Conservation (phyloP, 2,113 vertebrate species). For the Sprattus sprattus region DNA sequence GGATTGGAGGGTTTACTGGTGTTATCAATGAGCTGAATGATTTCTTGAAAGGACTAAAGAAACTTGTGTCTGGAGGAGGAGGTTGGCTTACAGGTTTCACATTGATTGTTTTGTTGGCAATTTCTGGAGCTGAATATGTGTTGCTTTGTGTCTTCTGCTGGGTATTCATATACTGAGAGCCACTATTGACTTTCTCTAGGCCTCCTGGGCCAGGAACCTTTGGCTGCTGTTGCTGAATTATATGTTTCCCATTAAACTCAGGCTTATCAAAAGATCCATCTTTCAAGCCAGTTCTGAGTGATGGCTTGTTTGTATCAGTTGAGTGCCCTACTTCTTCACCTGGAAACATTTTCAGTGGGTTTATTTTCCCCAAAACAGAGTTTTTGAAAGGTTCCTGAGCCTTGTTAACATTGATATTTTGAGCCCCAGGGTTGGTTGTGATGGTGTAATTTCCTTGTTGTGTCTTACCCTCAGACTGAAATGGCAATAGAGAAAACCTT, state of each 20-base stretch:
- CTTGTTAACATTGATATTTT: constrained; percentile 35
- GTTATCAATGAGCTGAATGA: constrained; percentile 82
- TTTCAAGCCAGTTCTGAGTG: constrained; percentile 32
- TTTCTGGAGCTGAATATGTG: constrained; percentile 41
- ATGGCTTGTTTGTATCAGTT: constrained; percentile 38
- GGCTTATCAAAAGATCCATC: constrained; percentile 26
- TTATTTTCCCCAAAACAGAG: constrained; percentile 77
- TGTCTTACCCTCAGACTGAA: constrained; percentile 52
- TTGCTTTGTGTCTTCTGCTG: constrained; percentile 33
- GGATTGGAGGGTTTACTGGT: constrained; percentile 60
- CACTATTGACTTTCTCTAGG: not conserved
- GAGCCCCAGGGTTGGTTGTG: constrained; percentile 23
- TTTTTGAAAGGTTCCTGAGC: constrained; percentile 48
- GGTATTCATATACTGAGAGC: constrained; percentile 28
- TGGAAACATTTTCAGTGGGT: constrained; percentile 69
- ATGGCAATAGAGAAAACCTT: constrained; percentile 57
- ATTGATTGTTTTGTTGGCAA: constrained; percentile 24
- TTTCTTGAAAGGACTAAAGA: constrained; percentile 85
- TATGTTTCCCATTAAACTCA: constrained; percentile 27
- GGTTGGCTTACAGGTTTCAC: constrained; percentile 32
- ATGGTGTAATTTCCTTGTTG: constrained; percentile 34
- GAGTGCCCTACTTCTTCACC: constrained; percentile 38
- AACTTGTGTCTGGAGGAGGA: constrained; percentile 58
- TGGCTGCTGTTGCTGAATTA: constrained; percentile 17
- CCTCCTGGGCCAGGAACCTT: not conserved